Conservation (phyloP, 2,113 vertebrate genomes). For the Blennius ocellaris region DNA sequence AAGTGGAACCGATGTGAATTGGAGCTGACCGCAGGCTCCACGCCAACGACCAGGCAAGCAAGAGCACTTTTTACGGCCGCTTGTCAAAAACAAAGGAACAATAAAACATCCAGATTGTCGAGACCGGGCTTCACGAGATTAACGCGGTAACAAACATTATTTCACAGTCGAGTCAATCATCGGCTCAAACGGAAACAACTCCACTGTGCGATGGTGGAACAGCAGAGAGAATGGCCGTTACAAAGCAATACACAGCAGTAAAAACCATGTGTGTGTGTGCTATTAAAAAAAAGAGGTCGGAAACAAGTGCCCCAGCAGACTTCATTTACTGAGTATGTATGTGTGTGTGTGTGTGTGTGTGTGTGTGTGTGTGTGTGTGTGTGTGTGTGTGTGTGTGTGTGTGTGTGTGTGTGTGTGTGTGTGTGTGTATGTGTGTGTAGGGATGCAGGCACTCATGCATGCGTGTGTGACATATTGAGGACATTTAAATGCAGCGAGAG, state of each 20-base stretch:
- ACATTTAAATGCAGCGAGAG: constrained; percentile 69
- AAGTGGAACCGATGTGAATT: not conserved
- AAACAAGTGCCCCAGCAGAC: constrained; percentile 27
- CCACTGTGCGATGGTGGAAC: not conserved
- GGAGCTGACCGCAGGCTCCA: not conserved
- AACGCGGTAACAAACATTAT: constrained; percentile 11
- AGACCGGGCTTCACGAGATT: not conserved
- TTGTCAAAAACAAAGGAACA: not conserved
- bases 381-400: not conserved
- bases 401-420: constrained; percentile 15
- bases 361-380: constrained; percentile 13
- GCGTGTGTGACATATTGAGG: constrained; percentile 73
- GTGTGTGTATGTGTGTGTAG: not conserved
- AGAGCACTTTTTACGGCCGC: too few species aligned
- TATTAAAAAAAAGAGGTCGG: constrained; percentile 26
- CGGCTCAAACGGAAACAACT: constrained; percentile 1
- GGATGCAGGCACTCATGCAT: constrained; percentile 43
- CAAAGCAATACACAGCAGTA: constrained; percentile 26
- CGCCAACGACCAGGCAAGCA: not conserved
- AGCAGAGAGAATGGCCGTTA: constrained; percentile 28
- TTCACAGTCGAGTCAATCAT: constrained; percentile 12
- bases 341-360: not conserved
- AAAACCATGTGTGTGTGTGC: constrained; percentile 35
- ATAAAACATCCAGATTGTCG: not conserved
- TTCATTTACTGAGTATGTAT: not conserved